These are phyloP conservation scores for Cetonia aurata DNA, from an alignment of 2,888 invertebrate genomes.

Conservation along the genomic window DNA sequence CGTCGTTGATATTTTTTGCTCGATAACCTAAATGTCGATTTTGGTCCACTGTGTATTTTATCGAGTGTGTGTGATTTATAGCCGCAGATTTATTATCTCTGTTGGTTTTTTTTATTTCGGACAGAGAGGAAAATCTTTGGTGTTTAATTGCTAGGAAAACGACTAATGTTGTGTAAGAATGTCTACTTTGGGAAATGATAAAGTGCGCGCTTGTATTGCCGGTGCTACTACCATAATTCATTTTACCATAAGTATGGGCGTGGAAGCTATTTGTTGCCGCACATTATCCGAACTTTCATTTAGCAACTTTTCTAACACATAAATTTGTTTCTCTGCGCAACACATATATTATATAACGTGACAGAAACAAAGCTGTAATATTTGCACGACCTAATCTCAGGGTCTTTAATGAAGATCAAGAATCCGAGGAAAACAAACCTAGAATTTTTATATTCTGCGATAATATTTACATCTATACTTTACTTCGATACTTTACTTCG, in stretches of 20 bases:
- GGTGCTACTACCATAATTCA: slow-evolving; percentile 17
- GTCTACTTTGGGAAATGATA: slow-evolving; percentile 16
- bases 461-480: not conserved
- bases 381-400: too few species aligned
- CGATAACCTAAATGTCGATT: slow-evolving; percentile 9
- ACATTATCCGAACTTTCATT: too few species aligned
- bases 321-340: too few species aligned
- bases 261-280: not conserved
- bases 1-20: slow-evolving; percentile 16
- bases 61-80: slow-evolving; percentile 29
- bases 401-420: too few species aligned
- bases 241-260: not conserved
- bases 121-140: slow-evolving; percentile 11
- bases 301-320: too few species aligned
- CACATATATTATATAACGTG: too few species aligned
- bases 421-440: too few species aligned
- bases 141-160: slow-evolving; percentile 35
- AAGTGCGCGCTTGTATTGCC: not conserved
- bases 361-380: too few species aligned
- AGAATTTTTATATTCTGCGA: too few species aligned
- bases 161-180: slow-evolving; percentile 32
- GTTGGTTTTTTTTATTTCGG: slow-evolving; percentile 18
- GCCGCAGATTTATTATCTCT: slow-evolving; percentile 25
- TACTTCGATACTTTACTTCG: too few species aligned
- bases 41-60: slow-evolving; percentile 17